A percentile compares a stretch with the other conserved stretches of the same genome.
These are phyloP conservation scores for Sarcophaga rosellei DNA, from an alignment of 2,888 invertebrate genomes.

Conservation along the genomic window DNA sequence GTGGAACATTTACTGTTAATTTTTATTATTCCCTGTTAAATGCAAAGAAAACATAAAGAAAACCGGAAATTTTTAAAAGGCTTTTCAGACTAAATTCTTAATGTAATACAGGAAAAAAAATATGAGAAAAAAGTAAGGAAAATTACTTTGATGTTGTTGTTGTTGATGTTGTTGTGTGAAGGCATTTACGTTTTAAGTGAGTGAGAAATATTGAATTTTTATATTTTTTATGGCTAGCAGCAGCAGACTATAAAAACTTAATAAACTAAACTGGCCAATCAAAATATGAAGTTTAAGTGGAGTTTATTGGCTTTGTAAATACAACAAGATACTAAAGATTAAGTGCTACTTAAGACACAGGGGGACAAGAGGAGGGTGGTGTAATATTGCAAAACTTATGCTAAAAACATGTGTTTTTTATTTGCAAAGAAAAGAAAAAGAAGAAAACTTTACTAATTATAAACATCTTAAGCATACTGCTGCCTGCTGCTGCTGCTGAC, in stretches of 20 bases:
- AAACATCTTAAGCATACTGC: constrained; percentile 35
- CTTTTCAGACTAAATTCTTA: not conserved
- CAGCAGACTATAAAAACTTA: constrained; percentile 9
- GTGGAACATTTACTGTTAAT: not conserved
- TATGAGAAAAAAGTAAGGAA: not conserved
- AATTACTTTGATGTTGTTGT: constrained; percentile 58
- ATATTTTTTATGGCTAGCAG: constrained; percentile 35
- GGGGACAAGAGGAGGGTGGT: too few relatives aligned
- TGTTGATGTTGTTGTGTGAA: not conserved
- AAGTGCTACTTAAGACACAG: not conserved
- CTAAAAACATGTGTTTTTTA: constrained; percentile 62
- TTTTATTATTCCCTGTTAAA: not conserved
- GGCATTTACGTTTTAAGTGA: constrained; percentile 9
- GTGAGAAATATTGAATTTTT: constrained; percentile 42
- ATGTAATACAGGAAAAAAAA: not conserved
- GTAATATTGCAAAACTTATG: not conserved
- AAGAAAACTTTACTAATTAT: constrained; percentile 42
- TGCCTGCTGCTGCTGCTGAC: not conserved
- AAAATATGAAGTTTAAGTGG: constrained; percentile 49
- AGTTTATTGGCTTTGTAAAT: constrained; percentile 40
- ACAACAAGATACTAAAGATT: constrained; percentile 21
- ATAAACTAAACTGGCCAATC: constrained; percentile 35
- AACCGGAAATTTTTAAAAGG: constrained; percentile 56
- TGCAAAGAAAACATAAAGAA: not conserved
- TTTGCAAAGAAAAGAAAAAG: constrained; percentile 20